Base-by-base conservation (phyloP, 2,797 vertebrate species). In the Pipistrellus pipistrellus region DNA sequence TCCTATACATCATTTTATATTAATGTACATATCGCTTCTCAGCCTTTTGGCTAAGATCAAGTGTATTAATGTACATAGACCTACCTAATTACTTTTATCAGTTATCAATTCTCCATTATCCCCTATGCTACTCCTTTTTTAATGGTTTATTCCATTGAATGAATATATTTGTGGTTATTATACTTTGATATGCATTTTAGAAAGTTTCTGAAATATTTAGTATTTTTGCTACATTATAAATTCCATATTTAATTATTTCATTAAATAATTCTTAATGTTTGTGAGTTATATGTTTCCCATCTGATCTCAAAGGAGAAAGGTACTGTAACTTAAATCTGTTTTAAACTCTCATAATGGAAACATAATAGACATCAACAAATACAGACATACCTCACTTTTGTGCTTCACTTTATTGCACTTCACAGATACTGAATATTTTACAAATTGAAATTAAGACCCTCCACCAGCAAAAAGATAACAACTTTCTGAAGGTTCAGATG, bases 221-320 rank as follows among this genome's bases (percentile, higher is more conserved):
- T 81, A 48, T 93, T 92, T 85, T 85, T 62, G 12, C 64, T 96
- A 12, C 87, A 81, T 82, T 94, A 66, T 46, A 88, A 82, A 90
- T 41, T 73, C 9, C 13, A 18, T 30, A 51, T 81, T 85, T 90
- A 38, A 64, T 81, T 55, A 71, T 93, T 76, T 64, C 21, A 64
- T 83, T 83, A 75, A 55, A 32, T 88, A 57, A 95, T 91, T 88
- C n/a, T 76, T 82, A 88, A 78, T 73, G 62, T 44, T 84, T 88
- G 8, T 23, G 94, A 78, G 55, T 82, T 88, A 41, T 4, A 20
- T 75, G 23, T 72, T 90, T 95, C 44, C 38, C 15, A 78, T 18
- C 8, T 72, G 23, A 44, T 68, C 84, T 80, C 51, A 84, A 44
- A 96, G 4, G 38, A 72, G 12, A 78, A 84, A 66, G 80, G 6